These are phyloP conservation scores for Eospalax fontanierii DNA, from an alignment of 2,797 vertebrate genomes.

Conservation along the genomic window DNA sequence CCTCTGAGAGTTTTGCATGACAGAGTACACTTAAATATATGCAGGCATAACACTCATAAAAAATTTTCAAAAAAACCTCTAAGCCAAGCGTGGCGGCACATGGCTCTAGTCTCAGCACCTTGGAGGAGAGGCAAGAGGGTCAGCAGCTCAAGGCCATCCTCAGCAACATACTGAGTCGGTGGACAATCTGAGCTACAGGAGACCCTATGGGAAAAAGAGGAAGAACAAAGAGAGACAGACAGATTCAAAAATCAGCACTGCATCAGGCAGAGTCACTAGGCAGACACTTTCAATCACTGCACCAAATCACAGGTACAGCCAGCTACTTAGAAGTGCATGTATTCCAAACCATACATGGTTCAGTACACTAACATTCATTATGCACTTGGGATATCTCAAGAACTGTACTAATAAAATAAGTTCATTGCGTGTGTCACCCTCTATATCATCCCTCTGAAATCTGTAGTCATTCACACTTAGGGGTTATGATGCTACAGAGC, in stretches of 20 bases:
- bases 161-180: not conserved
- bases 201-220: not conserved
- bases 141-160: not conserved
- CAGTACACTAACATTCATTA: not conserved
- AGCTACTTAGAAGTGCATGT: not conserved
- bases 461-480: not conserved
- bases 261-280: not conserved
- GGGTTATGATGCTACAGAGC: not conserved
- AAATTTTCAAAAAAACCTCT: slow-evolving; percentile 3
- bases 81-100: not conserved
- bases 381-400: not conserved
- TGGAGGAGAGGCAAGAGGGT: not conserved
- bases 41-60: too few species aligned
- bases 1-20: too few species aligned
- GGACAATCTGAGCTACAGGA: not conserved
- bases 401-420: not conserved
- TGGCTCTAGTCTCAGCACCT: not conserved
- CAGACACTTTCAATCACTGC: not conserved
- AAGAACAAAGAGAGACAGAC: not conserved
- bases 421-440: not conserved
- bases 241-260: not conserved
- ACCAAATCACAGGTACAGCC: not conserved
- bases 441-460: not conserved
- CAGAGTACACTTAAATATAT: too few species aligned
- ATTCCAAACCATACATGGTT: not conserved